A percentile compares a stretch with the other conserved stretches of the same genome.
Conservation (phyloP, 2,797 vertebrate genomes). For the Anas bahamensis region DNA sequence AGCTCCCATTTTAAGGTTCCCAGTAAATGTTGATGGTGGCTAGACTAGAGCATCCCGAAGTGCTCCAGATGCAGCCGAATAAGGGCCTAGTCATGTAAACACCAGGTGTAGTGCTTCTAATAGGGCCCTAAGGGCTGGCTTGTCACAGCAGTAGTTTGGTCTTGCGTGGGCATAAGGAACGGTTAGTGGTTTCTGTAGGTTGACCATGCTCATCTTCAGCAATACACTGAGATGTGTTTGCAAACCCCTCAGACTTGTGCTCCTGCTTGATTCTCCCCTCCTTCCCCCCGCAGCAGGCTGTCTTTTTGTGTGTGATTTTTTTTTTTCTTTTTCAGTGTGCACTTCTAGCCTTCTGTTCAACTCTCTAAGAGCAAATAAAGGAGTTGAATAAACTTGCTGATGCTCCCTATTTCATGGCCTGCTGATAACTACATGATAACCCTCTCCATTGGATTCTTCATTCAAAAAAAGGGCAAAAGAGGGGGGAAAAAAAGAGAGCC, state of each 20-base stretch:
- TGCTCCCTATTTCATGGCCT: slow-evolving; percentile 67
- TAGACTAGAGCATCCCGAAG: neutral
- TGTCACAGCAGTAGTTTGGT: neutral
- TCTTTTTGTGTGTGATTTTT: neutral
- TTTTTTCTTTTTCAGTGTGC: neutral
- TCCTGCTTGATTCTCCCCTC: accelerated
- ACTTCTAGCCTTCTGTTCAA: slow-evolving; percentile 11
- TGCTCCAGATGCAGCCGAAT: neutral
- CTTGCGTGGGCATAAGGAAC: neutral
- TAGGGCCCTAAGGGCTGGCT: neutral
- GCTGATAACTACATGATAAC: slow-evolving; percentile 59
- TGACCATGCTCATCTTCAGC: neutral
- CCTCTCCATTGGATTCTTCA: slow-evolving; percentile 64
- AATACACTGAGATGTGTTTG: neutral
- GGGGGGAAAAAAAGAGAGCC: slow-evolving; percentile 29
- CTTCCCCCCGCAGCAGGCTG: too few species aligned
- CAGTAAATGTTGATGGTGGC: neutral
- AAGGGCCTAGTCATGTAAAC: neutral
- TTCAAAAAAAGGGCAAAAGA: neutral
- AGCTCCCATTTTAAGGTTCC: neutral
- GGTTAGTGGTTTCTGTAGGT: neutral
- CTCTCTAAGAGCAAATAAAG: slow-evolving; percentile 3
- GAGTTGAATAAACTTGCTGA: slow-evolving; percentile 57
- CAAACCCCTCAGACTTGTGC: neutral
- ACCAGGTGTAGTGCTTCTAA: neutral